A percentile compares a stretch with the other conserved stretches of the same genome.
phyloP scores from a whole-genome alignment of 2,113 vertebrate genomes.

The Silurus meridionalis region DNA sequence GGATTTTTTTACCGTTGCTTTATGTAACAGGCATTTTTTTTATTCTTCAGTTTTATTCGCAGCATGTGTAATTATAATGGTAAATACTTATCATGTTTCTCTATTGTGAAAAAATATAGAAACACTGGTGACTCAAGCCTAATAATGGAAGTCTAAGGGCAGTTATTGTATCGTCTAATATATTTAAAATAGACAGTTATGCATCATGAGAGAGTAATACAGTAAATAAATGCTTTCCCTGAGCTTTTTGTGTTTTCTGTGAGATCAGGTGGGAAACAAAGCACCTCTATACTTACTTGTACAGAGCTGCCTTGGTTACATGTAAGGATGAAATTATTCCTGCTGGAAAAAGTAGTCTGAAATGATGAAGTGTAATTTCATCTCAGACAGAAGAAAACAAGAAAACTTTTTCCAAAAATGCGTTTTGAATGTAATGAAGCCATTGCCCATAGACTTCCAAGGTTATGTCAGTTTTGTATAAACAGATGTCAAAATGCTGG shows the following conservation, averaged over 20 bases:
- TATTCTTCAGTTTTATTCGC: not conserved
- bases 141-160: not conserved
- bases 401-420: not conserved
- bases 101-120: not conserved
- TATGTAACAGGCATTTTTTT: not conserved
- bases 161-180: not conserved
- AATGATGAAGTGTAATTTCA: not conserved
- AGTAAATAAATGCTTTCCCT: not conserved
- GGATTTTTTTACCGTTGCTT: not conserved
- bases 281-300: not conserved
- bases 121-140: not conserved
- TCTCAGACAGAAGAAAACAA: not conserved
- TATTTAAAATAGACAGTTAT: not conserved
- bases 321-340: too few species aligned
- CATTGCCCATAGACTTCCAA: not conserved
- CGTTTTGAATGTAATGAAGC: not conserved
- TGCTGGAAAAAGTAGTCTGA: not conserved
- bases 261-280: not conserved
- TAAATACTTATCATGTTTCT: not conserved
- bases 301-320: not conserved
- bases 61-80: not conserved
- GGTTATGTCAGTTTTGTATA: slow-evolving; percentile 4
- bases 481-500: not conserved
- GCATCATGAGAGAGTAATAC: not conserved
- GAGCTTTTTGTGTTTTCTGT: not conserved